Conservation (phyloP, 2,797 vertebrate genomes). For the Momotus momota region DNA sequence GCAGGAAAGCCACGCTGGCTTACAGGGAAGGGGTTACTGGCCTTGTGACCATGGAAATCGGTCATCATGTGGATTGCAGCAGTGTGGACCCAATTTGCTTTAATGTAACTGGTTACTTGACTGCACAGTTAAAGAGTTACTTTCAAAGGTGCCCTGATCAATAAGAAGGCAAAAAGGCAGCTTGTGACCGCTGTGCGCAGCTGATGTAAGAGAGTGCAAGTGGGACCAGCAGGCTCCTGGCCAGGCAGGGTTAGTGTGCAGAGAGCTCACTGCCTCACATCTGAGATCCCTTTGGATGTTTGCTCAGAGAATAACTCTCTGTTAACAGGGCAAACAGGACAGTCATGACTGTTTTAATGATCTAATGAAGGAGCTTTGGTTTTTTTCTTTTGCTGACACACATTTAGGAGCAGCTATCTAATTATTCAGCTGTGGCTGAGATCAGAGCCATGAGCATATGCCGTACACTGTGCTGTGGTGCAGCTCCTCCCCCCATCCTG, state of each 20-base stretch:
- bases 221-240: background rate
- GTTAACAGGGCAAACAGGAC: background rate
- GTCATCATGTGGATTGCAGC: background rate
- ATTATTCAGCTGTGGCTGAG: conserved; percentile 7
- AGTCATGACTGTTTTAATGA: background rate
- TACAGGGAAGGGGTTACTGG: background rate
- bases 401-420: background rate
- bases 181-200: background rate
- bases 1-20: background rate
- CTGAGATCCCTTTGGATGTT: background rate
- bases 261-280: background rate
- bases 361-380: background rate
- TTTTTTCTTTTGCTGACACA: background rate
- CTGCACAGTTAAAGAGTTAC: background rate
- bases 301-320: background rate
- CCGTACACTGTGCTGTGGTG: background rate
- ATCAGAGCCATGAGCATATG: background rate
- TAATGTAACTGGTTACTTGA: background rate
- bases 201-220: background rate
- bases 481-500: background rate
- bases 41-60: background rate
- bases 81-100: background rate
- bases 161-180: background rate
- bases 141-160: background rate
- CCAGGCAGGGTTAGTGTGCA: background rate